Percentiles rank a stretch among this genome's conserved stretches.
These are phyloP conservation scores for Moxostoma hubbsi DNA, from an alignment of 2,797 vertebrate genomes.

Conservation along the genomic window DNA sequence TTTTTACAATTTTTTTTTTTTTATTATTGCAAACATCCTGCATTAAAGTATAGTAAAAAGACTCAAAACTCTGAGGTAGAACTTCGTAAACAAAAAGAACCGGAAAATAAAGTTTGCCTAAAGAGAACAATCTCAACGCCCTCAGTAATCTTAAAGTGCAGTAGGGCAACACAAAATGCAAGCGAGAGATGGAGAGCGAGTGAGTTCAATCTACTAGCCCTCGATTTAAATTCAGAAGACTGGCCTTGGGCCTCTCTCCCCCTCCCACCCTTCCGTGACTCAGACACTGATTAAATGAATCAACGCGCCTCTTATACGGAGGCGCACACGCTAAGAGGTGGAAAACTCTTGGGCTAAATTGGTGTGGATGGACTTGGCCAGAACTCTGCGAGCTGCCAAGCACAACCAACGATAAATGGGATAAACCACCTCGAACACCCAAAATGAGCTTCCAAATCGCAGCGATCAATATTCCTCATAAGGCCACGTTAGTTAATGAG, in stretches of 20 bases:
- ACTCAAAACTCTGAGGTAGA: neutral
- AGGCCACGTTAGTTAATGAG: conserved; percentile 8
- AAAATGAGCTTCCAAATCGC: conserved; percentile 64
- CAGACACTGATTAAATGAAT: conserved; percentile 54
- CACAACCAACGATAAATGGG: conserved; percentile 67
- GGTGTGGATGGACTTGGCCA: conserved; percentile 26
- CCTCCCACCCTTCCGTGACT: conserved; percentile 26
- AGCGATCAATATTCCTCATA: conserved; percentile 65
- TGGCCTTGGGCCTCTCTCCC: conserved; percentile 23
- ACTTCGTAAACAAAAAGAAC: neutral
- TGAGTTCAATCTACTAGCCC: conserved; percentile 32
- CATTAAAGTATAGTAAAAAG: neutral
- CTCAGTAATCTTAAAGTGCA: conserved; percentile 50
- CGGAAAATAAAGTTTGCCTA: neutral
- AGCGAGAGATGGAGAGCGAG: conserved; percentile 3
- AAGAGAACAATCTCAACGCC: conserved; percentile 29
- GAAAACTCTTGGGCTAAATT: conserved; percentile 53
- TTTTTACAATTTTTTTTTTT: conserved; percentile 37
- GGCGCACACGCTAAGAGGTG: neutral
- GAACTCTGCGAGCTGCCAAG: conserved; percentile 55
- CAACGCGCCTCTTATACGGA: conserved; percentile 17
- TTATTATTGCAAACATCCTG: neutral
- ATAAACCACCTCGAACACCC: conserved; percentile 64
- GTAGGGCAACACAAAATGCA: conserved; percentile 57
- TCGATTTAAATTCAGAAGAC: conserved; percentile 52